These are phyloP conservation scores for Henricia sp. DNA, from an alignment of 53 echinoderm and acorn worm species.

Conservation along the genomic window DNA sequence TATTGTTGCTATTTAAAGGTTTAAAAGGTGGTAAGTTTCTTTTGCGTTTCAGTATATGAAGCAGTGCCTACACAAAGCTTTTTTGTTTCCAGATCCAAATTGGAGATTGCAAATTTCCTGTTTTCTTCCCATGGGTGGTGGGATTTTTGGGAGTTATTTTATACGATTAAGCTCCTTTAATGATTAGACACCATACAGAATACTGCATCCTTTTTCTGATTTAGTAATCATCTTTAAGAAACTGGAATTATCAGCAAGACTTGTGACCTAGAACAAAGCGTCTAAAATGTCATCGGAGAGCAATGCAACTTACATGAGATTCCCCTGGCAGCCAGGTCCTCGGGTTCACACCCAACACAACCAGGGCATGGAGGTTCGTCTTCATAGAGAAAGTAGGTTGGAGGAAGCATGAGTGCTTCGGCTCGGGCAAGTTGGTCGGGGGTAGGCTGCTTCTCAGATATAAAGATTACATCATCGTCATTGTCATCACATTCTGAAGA, in stretches of 20 bases:
- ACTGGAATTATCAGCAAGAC: too few species aligned
- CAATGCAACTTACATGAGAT: neutral
- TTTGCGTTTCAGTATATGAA: too few species aligned
- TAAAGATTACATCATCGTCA: slow-evolving; percentile 85
- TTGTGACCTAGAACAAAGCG: neutral
- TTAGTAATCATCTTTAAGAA: neutral
- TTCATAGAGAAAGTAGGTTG: slow-evolving; percentile 84
- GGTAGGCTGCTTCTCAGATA: slow-evolving; percentile 68
- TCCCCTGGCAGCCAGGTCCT: slow-evolving; percentile 39
- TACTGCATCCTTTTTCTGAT: neutral
- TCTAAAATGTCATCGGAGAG: too few species aligned
- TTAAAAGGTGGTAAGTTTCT: too few species aligned
- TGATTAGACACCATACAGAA: neutral
- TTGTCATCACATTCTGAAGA: neutral
- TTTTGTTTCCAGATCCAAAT: too few species aligned
- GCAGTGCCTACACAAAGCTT: too few species aligned
- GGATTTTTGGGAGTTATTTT: neutral
- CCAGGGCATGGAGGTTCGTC: slow-evolving; percentile 86
- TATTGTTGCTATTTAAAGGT: too few species aligned
- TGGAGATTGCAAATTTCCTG: too few species aligned
- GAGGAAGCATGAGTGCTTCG: slow-evolving; percentile 65
- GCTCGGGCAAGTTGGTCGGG: slow-evolving; percentile 73
- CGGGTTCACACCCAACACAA: slow-evolving; percentile 83
- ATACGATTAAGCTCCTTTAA: neutral
- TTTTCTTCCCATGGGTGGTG: too few species aligned